Base-by-base conservation (phyloP, 64 coral and sea anemone species). In the Acropora tenuis region DNA sequence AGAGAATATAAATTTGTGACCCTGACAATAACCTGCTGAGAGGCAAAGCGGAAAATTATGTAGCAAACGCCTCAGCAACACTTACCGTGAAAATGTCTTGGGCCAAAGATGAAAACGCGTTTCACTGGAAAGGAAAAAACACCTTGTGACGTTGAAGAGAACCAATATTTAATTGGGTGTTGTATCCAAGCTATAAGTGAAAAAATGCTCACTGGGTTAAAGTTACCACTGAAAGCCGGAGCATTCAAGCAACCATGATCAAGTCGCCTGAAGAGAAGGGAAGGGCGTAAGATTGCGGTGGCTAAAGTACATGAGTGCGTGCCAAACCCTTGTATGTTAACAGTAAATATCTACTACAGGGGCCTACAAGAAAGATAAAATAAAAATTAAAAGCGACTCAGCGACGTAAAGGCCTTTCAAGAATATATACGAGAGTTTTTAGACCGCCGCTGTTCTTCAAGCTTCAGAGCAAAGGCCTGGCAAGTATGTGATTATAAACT, bases 401-500 rank as follows among this genome's bases (percentile, higher is more conserved):
- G 30, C 30, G 30, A 30, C 30, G 30, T 30, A 30, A 30, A 30
- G 1, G 45, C 7, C 46, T 48, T 48, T 78, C 17, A 71, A 20
- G 17, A 71, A 6, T 8, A 10, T 30, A 30, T 30, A 20, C 8
- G 4, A 15, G 13, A 2, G 19, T 71, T 10, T n/a, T 40, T 85
- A 9, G 82, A 49, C 46, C 19, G 82, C 82, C 63, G 82, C 82
- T 85, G 65, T 12, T 63, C 60, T 44, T 47, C 19, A 65, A 49
- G 13, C 8, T 48, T 45, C 48, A 65, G 8, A 19, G 7, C 43
- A 42, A 47, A 41, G 2, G 6, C 43, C 44, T 85, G 8, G 17
- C 18, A 68, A 20, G 65, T 16, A 40, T 46, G 42, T 69, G 17
- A 46, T 71, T 85, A 43, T 71, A 85, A 72, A 48, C 65, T 85